Evolutionary conservation across 2,113 vertebrate genomes (phyloP), one percentile per base, ranked within the genome.

Genomic region (Meriones unguiculatus): DNA sequence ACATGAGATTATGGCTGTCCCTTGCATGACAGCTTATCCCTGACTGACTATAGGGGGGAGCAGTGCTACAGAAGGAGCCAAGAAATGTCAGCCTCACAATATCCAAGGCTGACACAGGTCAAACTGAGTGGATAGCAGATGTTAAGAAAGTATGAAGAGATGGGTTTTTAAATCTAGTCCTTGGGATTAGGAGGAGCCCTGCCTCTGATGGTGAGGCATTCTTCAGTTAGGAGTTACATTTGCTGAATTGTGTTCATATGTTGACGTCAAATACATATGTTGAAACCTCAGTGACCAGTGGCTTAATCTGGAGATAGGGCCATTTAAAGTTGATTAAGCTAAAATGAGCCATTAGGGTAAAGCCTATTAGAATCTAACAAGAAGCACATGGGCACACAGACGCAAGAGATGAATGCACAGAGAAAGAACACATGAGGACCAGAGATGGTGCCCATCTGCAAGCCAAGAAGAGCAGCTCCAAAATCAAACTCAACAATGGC

Each of bases 321-420:
- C 81, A 90, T 89, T 87, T 35, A 50, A 95, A 91, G 54, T 7
- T 50, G 38, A 91, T 38, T 5, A 85, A 41, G 59, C 87, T 91
- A 85, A 78, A 91, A 50, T 35, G 35, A 82, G 41, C 46, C 28
- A 28, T 52, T 30, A 67, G 64, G n/a, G 24, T 18, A 5, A 86
- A 20, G 81, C 86, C 41, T n/a, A 35, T 59, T 52, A 57, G 15
- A 95, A 41, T 69, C 76, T 70, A 30, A 30, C 22, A 76, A 59
- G 62, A 90, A 54, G 81, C 90, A 75, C n/a, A 9, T 0, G 41
- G 18, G 89, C 65, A 95, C 64, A 69, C 64, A 81, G 86, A 54
- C 3, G 13, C 69, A 35, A 52, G 5, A 20, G 28, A 67, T 25
- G 54, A 22, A 54, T 30, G 10, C 14, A n/a, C n/a, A 72, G 15